phyloP scores from a whole-genome alignment of 2,797 vertebrate species.

The Sternarchorhynchus goeldii region DNA sequence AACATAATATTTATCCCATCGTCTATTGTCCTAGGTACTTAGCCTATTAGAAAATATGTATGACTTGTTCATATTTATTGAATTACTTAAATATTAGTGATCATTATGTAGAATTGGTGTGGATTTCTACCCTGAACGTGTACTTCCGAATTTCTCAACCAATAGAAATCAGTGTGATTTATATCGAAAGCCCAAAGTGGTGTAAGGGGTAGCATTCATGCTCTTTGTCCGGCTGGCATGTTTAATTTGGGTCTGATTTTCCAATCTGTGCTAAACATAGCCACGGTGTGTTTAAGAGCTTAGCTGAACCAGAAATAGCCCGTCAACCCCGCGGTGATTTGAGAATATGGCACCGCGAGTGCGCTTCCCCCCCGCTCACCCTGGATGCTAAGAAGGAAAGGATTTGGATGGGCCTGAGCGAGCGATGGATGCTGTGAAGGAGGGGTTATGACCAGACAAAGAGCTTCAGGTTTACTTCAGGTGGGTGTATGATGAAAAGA shows the following conservation, averaged over 20 bases:
- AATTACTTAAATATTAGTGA: not conserved
- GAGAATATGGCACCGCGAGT: not conserved
- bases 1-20: not conserved
- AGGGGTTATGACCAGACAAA: not conserved
- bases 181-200: too few relatives aligned
- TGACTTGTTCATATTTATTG: not conserved
- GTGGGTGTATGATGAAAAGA: not conserved
- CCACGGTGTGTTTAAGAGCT: not conserved
- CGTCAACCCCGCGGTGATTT: not conserved
- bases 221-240: not conserved
- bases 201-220: too few relatives aligned
- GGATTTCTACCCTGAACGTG: too few relatives aligned
- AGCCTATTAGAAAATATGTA: not conserved
- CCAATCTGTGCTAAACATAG: conserved; percentile 38
- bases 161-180: too few relatives aligned
- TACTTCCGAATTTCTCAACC: too few relatives aligned
- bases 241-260: conserved; percentile 26
- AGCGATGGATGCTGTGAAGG: too few relatives aligned
- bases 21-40: conserved; percentile 6
- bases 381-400: not conserved
- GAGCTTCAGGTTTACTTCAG: not conserved
- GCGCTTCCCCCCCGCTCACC: too few relatives aligned
- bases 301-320: conserved; percentile 21
- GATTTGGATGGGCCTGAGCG: too few relatives aligned
- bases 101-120: not conserved